Conservation (phyloP, 2,888 invertebrate species). For the Phaedon cochleariae region DNA sequence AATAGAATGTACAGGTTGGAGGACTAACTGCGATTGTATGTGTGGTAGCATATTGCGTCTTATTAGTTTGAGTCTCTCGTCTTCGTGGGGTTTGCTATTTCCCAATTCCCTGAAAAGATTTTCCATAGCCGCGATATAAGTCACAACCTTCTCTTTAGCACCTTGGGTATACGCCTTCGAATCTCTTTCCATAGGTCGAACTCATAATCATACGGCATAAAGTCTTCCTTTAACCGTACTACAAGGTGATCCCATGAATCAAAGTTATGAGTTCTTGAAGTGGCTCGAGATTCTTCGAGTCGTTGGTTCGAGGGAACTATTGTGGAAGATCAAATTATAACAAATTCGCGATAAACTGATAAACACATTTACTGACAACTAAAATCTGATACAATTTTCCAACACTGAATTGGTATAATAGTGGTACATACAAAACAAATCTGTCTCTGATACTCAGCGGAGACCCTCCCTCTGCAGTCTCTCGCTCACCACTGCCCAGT, state of each 20-base stretch:
- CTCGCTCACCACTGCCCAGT: too few species aligned
- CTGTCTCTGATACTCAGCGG: too few species aligned
- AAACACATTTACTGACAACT: too few species aligned
- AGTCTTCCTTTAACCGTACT: not conserved
- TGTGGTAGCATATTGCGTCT: constrained; percentile 20
- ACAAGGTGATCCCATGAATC: not conserved
- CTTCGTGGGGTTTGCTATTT: not conserved
- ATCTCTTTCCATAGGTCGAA: constrained; percentile 20
- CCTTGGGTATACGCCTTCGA: constrained; percentile 23
- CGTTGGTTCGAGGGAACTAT: too few species aligned
- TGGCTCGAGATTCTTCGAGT: too few species aligned
- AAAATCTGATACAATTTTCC: too few species aligned
- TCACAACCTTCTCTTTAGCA: constrained; percentile 1
- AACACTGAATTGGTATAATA: too few species aligned
- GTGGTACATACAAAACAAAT: too few species aligned
- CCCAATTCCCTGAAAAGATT: constrained; percentile 13
- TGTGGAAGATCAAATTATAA: too few species aligned
- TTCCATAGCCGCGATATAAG: constrained; percentile 23
- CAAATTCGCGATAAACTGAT: too few species aligned
- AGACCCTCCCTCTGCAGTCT: too few species aligned
- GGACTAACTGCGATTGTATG: not conserved
- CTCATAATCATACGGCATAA: constrained; percentile 21
- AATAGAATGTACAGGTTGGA: not conserved
- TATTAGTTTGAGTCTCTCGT: constrained; percentile 13
- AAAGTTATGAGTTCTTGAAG: too few species aligned